Evolutionary conservation across 1,140 invertebrate genomes (phyloP).

Genomic region (Heliothis virescens): DNA sequence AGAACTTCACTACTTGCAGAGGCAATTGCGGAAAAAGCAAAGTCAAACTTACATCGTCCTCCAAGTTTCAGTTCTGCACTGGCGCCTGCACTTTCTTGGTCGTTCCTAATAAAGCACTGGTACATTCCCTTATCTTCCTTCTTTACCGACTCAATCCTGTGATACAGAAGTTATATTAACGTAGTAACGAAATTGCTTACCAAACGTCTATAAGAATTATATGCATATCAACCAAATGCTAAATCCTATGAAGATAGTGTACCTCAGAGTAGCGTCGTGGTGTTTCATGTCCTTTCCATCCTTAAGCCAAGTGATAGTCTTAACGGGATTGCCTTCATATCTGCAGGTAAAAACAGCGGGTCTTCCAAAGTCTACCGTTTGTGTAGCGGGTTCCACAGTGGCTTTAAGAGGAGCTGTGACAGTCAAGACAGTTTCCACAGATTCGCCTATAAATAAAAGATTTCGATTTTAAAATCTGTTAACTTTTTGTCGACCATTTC

Average conservation of each 20-base stretch:
- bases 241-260: neutral
- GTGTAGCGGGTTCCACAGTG: conserved; percentile 94
- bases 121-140: conserved; percentile 99
- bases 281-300: conserved; percentile 94
- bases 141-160: conserved; percentile 94
- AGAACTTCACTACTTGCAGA: no score
- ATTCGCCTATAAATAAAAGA: conserved; percentile 88
- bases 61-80: conserved; percentile 97
- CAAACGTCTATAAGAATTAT: no score
- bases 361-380: conserved; percentile 97
- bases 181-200: no score
- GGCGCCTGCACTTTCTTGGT: conserved; percentile 97
- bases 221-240: neutral
- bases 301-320: conserved; percentile 96
- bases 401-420: conserved; percentile 96
- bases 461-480: conserved; percentile 6
- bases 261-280: conserved; percentile 91
- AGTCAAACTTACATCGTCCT: conserved; percentile 91
- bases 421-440: conserved; percentile 96
- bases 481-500: neutral
- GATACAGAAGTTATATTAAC: neutral
- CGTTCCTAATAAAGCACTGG: conserved; percentile 97
- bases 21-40: no score
- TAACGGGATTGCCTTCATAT: conserved; percentile 96
- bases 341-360: conserved; percentile 96